Percentiles rank a stretch among this genome's conserved stretches.
Conservation (phyloP, 2,113 vertebrate species). For the Sorex fumeus region DNA sequence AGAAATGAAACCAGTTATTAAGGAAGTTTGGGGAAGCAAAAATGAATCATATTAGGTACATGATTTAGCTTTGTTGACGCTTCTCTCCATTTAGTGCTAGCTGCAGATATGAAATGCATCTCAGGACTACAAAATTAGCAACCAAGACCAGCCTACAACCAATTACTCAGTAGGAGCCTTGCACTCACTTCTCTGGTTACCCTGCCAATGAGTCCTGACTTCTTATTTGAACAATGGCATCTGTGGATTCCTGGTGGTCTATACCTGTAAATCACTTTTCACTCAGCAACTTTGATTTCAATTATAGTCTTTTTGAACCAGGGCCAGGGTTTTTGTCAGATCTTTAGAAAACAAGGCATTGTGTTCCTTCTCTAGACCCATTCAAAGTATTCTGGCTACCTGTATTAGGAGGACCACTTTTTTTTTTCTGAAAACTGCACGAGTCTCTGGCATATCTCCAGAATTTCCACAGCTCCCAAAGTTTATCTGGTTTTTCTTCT, state of each 20-base stretch:
- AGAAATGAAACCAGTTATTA: not conserved
- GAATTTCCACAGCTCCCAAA: conserved; percentile 78
- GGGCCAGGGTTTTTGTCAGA: conserved; percentile 78
- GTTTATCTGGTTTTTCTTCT: conserved; percentile 80
- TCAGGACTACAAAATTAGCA: conserved; percentile 39
- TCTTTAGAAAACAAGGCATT: conserved; percentile 79
- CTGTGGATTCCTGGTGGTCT: conserved; percentile 80
- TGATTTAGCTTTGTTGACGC: conserved; percentile 8
- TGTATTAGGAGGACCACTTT: conserved; percentile 70
- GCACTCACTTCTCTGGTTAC: conserved; percentile 66
- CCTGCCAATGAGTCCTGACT: conserved; percentile 43
- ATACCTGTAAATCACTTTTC: conserved; percentile 84
- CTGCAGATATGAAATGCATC: not conserved
- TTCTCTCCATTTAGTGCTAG: conserved; percentile 16
- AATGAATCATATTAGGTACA: conserved; percentile 20
- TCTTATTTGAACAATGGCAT: conserved; percentile 74
- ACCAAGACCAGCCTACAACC: conserved; percentile 42
- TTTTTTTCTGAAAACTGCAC: conserved; percentile 78
- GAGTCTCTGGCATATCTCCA: conserved; percentile 80
- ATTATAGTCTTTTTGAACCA: conserved; percentile 78
- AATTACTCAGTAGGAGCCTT: conserved; percentile 21
- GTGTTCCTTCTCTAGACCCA: conserved; percentile 71
- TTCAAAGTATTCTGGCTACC: conserved; percentile 82
- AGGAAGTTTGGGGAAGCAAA: conserved; percentile 32
- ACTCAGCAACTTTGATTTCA: conserved; percentile 79